Evolutionary conservation across 2,888 invertebrate genomes (phyloP).

Genomic region (Dorcus parallelipipedus): DNA sequence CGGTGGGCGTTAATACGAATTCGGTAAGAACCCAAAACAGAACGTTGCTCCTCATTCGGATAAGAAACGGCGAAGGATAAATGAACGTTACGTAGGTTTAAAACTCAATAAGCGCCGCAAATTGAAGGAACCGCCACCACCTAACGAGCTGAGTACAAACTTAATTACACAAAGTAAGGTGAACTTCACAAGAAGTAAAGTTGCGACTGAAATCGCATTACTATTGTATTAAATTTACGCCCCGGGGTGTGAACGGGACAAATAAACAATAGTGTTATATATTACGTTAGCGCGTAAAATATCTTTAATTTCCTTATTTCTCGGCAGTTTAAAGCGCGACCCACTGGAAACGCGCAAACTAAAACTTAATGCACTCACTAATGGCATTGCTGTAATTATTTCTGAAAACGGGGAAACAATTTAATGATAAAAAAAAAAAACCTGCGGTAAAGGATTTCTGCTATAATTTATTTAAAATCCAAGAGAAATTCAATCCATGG

Average conservation of each 20-base stretch:
- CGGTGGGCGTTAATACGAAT: too few species aligned
- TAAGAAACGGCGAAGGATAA: constrained; percentile 9
- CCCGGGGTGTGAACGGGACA: constrained; percentile 26
- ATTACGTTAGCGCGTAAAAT: too few species aligned
- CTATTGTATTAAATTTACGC: constrained; percentile 33
- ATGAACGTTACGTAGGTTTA: constrained; percentile 20
- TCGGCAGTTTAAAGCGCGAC: neutral
- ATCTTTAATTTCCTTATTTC: too few species aligned
- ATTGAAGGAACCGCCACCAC: constrained; percentile 17
- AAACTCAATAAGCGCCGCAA: constrained; percentile 24
- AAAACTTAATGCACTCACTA: too few species aligned
- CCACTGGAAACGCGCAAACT: neutral
- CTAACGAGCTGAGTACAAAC: constrained; percentile 37
- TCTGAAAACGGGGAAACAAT: too few species aligned
- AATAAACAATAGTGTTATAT: constrained; percentile 20
- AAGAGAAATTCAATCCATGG: too few species aligned
- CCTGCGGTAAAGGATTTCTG: too few species aligned
- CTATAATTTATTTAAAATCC: too few species aligned
- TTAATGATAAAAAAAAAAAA: too few species aligned
- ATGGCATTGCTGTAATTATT: too few species aligned
- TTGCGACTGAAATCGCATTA: constrained; percentile 36
- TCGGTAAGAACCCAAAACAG: too few species aligned
- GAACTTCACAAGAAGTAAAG: constrained; percentile 34
- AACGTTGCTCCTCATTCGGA: too few species aligned
- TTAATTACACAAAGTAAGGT: constrained; percentile 38